A percentile compares a stretch with the other conserved stretches of the same genome.
phyloP scores from a whole-genome alignment of 2,888 invertebrate species.

The Ormyrus rosae region DNA sequence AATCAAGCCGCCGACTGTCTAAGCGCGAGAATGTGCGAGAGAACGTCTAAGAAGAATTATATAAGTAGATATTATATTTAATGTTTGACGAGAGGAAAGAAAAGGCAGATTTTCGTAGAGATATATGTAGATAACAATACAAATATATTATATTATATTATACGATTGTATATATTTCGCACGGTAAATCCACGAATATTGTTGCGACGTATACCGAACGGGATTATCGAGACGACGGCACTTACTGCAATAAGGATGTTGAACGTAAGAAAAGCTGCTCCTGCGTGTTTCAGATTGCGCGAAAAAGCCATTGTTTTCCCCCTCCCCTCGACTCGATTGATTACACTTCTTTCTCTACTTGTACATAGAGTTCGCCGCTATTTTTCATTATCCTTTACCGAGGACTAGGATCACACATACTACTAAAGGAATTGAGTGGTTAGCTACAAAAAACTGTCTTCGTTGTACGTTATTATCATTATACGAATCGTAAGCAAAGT shows the following conservation, averaged over 20 bases:
- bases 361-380: too few relatives aligned
- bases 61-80: slow-evolving; percentile 52
- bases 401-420: background rate
- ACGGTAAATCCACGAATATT: background rate
- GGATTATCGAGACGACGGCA: slow-evolving; percentile 9
- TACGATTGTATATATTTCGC: slow-evolving; percentile 37
- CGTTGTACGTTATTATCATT: background rate
- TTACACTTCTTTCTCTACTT: background rate
- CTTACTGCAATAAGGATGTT: slow-evolving; percentile 36
- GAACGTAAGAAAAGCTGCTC: background rate
- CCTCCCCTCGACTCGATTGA: background rate
- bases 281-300: too few relatives aligned
- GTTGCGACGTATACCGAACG: slow-evolving; percentile 12
- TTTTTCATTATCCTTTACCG: too few relatives aligned
- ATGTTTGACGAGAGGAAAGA: slow-evolving; percentile 31
- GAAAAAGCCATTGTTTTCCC: background rate
- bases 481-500: background rate
- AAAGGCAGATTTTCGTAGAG: slow-evolving; percentile 49
- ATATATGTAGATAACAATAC: slow-evolving; percentile 47
- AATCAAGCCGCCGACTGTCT: background rate
- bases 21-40: background rate
- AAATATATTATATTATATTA: slow-evolving; percentile 47
- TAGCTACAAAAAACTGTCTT: too few relatives aligned
- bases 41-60: background rate
- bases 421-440: slow-evolving; percentile 36